Base-by-base conservation (phyloP, 2,797 vertebrate genomes). In the Centroberyx gerrardi region DNA sequence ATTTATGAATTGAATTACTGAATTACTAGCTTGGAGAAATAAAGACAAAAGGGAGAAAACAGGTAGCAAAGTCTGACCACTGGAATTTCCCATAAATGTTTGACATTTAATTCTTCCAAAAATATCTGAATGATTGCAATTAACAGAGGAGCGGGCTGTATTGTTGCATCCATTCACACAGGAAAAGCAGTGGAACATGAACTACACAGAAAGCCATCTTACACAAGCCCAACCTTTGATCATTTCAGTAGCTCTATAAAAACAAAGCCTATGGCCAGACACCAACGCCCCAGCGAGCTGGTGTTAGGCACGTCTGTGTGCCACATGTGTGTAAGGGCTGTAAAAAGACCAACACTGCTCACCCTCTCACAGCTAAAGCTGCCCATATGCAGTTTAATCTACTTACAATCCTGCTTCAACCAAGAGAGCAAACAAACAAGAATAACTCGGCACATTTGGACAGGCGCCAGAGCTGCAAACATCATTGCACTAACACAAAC, bases 311-410 rank as follows among this genome's bases (percentile, higher is more conserved):
- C 52, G 86, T 90, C 91, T 93, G 91, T 59, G 78, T 73, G 83
- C 88, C 91, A 93, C 91, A 92, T 93, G 92, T 92, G 88, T 72
- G 69, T 65, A 15, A 42, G 13, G 60, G 70, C 87, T 68, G 55
- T 87, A 88, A 90, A 91, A 89, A 27, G 7, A 40, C 74, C 72
- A 49, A 80, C 81, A 78, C 58, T 62, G 72, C 66, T 4, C 59
- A 64, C 72, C 81, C 48, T 9, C 56, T 80, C 44, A 33, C 17
- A 42, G 72, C 51, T 79, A 78, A 78, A 69, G 58, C 72, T 78
- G 76, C 46, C 62, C 74, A 40, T 76, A 49, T 76, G 82, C 31
- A 65, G 77, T 72, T 83, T 80, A 85, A 86, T 51, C 18, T 18
- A 49, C 65, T 85, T 68, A 82, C 78, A 69, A 67, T 60, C 59